A percentile compares a stretch with the other conserved stretches of the same genome.
These are phyloP conservation scores for Tineola bisselliella DNA, from an alignment of 2,888 invertebrate species.

Conservation along the genomic window DNA sequence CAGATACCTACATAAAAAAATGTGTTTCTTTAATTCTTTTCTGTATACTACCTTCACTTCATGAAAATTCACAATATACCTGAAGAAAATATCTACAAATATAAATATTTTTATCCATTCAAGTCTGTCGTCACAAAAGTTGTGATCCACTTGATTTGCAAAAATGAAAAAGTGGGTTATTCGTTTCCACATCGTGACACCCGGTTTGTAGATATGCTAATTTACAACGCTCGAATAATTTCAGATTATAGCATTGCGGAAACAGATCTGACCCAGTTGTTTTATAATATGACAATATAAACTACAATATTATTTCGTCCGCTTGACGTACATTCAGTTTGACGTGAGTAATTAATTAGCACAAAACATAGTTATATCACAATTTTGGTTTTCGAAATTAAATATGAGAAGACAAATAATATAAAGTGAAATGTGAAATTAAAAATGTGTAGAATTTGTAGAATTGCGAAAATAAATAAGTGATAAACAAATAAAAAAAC, in stretches of 20 bases:
- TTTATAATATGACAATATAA: neutral
- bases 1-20: too few species aligned
- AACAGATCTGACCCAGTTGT: neutral
- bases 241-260: neutral
- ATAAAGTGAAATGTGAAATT: neutral
- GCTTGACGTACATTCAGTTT: neutral
- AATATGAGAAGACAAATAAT: too few species aligned
- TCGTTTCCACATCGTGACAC: neutral
- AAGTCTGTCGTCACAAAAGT: too few species aligned
- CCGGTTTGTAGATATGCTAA: constrained; percentile 2
- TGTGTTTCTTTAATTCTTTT: too few species aligned
- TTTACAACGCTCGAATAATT: constrained; percentile 1
- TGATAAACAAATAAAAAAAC: neutral
- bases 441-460: neutral
- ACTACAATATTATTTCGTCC: neutral
- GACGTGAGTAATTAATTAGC: neutral
- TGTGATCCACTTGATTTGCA: neutral
- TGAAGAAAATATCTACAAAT: too few species aligned
- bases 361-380: too few species aligned
- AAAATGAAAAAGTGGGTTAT: neutral
- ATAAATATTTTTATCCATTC: too few species aligned
- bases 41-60: too few species aligned
- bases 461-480: neutral
- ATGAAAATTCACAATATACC: too few species aligned
- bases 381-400: too few species aligned